Evolutionary conservation across 2,888 invertebrate species (phyloP), one percentile per base, ranked within the genome.

Genomic region (Drosophila subsilvestris): DNA sequence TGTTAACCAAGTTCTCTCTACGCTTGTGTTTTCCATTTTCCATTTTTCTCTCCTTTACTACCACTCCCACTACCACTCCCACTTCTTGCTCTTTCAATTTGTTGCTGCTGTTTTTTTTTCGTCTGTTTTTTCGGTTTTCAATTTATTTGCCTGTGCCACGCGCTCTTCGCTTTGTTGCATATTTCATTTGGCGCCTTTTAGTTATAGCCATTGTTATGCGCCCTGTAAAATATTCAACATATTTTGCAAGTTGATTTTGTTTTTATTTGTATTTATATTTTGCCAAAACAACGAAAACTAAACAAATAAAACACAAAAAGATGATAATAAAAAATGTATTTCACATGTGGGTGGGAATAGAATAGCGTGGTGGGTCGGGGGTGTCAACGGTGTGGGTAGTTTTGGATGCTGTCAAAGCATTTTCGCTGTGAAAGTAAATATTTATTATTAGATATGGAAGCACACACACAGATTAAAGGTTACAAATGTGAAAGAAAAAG

Each of bases 241-340:
- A 84, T 88, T 88, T 82, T 74, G 78, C 86, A 76, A 83, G 83
- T 76, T 76, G 72, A 83, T 85, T 74, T 79, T 74, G 68, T 81
- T 78, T 71, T 61, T 72, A 65, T 77, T 71, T 67, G 18, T 18
- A 42, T 60, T 66, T 48, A 45, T 32, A 45, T 20, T 62, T 63
- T 63, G 79, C 63, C 49, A 68, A 62, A 54, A 32, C 69, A 69
- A n/a, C n/a, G n/a, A n/a, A 73, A 55, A 67, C 54, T 43, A 54
- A 20, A 66, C 55, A 43, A 67, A 66, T 49, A 68, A 67, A 6
- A 37, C 37, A 37, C 37, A 14, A 32, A 79, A 75, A 77, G 79
- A 71, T 82, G 83, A 78, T 79, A 80, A 88, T 88, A 83, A 83
- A 84, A 84, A 88, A 86, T 86, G 88, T 76, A 84, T 83, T 88